phyloP scores from a whole-genome alignment of 2,113 vertebrate genomes.

The Menidia beryllina region DNA sequence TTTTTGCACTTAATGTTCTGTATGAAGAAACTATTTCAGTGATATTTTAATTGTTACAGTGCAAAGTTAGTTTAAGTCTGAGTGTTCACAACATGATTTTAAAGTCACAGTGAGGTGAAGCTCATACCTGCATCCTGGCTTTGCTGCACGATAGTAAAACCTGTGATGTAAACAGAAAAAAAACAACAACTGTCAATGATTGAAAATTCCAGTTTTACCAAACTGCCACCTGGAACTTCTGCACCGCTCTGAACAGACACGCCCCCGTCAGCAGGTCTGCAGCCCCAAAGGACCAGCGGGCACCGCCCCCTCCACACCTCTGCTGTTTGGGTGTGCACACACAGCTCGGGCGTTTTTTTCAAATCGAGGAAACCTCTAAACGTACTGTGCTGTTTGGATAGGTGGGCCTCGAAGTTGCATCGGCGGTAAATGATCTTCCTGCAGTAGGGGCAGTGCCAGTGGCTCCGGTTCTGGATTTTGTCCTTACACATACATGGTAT shows the following conservation, averaged over 20 bases:
- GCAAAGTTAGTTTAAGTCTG: too few species aligned
- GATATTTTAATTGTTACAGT: too few species aligned
- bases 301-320: too few species aligned
- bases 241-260: too few species aligned
- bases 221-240: too few species aligned
- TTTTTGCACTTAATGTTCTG: too few species aligned
- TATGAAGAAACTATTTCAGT: too few species aligned
- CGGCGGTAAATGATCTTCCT: constrained; percentile 32
- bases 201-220: too few species aligned
- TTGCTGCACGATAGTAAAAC: constrained; percentile 6
- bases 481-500: constrained; percentile 45
- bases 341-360: too few species aligned
- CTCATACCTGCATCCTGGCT: constrained; percentile 19
- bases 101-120: background rate
- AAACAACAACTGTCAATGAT: background rate
- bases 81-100: background rate
- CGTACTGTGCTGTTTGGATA: constrained; percentile 37
- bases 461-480: constrained; percentile 43
- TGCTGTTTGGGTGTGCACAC: too few species aligned
- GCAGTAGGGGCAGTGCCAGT: constrained; percentile 58
- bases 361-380: background rate
- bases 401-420: constrained; percentile 40
- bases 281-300: too few species aligned
- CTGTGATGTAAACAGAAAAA: constrained; percentile 16
- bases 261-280: too few species aligned